A percentile compares a stretch with the other conserved stretches of the same genome.
Evolutionary conservation across 1,140 invertebrate genomes (phyloP).

Genomic region (Microvelia longipes): DNA sequence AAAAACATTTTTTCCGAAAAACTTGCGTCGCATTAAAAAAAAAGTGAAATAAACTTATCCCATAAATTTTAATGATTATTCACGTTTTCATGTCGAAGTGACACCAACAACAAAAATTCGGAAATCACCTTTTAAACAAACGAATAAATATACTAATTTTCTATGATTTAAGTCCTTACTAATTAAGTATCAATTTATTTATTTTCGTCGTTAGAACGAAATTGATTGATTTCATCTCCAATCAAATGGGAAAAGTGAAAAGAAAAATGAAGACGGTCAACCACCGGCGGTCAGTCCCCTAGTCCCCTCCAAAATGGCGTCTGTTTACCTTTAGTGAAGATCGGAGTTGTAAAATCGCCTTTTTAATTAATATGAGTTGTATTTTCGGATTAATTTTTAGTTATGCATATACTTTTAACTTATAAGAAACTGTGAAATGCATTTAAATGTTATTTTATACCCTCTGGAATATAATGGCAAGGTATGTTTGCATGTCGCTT

Average conservation of each 20-base stretch:
- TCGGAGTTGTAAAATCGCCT: background rate
- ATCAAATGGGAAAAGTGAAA: background rate
- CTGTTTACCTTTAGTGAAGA: background rate
- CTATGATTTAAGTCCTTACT: background rate
- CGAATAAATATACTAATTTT: background rate
- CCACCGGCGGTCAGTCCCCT: conserved; percentile 4
- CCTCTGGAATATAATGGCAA: background rate
- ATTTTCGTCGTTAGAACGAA: background rate
- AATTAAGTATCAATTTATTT: background rate
- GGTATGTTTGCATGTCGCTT: background rate
- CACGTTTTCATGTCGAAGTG: background rate
- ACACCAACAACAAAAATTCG: background rate
- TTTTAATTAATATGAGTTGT: background rate
- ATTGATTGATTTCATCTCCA: background rate
- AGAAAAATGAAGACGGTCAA: background rate
- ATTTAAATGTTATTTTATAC: background rate
- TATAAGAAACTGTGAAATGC: background rate
- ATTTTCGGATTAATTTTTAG: background rate
- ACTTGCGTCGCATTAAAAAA: no score
- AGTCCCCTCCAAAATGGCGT: conserved; percentile 3
- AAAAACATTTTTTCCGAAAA: background rate
- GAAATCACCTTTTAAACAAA: background rate
- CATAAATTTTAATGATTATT: background rate
- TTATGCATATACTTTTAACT: background rate
- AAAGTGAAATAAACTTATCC: background rate